Conservation (phyloP, 2,888 invertebrate genomes). For the Smittia aterrima region DNA sequence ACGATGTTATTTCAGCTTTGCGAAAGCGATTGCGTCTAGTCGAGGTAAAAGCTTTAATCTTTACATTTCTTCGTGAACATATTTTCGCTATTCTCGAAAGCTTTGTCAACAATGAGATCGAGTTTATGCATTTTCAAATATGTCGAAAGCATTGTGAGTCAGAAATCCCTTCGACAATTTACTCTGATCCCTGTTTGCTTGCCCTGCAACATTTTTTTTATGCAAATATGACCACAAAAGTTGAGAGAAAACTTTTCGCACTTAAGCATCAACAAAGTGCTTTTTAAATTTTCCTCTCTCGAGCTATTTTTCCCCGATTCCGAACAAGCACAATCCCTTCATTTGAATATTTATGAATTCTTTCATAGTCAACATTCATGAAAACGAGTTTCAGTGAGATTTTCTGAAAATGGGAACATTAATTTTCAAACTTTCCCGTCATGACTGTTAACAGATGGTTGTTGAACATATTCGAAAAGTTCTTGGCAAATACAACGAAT, state of each 20-base stretch:
- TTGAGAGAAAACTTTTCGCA: neutral
- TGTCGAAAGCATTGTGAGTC: too few species aligned
- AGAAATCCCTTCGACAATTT: too few species aligned
- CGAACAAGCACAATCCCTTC: neutral
- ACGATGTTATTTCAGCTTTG: constrained; percentile 12
- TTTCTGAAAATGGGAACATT: neutral
- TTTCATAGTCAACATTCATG: neutral
- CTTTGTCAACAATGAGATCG: too few species aligned
- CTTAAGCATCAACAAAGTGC: neutral
- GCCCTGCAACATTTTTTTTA: neutral
- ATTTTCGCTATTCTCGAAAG: too few species aligned
- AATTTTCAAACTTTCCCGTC: neutral
- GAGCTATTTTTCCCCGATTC: too few species aligned
- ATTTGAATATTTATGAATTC: constrained; percentile 11
- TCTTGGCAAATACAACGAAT: neutral
- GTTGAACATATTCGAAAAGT: neutral
- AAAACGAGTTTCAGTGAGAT: neutral
- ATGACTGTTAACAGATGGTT: constrained; percentile 11
- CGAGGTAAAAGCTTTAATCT: too few species aligned
- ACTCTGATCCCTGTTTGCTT: too few species aligned
- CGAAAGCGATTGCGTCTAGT: neutral
- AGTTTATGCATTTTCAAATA: too few species aligned
- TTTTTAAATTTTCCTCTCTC: neutral
- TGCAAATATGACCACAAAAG: neutral
- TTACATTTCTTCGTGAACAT: too few species aligned